Evolutionary conservation across 2,888 invertebrate genomes (phyloP).

Genomic region (Empis livida): DNA sequence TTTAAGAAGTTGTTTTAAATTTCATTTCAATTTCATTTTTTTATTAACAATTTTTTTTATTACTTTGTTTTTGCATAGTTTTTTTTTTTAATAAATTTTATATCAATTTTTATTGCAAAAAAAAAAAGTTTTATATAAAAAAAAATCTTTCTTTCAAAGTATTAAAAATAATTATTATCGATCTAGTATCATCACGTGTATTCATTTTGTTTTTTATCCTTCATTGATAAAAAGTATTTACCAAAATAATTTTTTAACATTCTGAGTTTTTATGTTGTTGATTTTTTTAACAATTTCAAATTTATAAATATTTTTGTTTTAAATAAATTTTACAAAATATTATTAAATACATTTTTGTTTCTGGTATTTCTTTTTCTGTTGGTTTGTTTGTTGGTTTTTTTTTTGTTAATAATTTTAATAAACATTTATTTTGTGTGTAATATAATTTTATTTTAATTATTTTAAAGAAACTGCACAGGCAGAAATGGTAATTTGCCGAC

Average conservation of each 20-base stretch:
- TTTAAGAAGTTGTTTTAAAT: neutral
- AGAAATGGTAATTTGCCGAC: slow-evolving; percentile 32
- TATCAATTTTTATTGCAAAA: slow-evolving; percentile 4
- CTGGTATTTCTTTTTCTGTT: neutral
- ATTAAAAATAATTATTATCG: too few relatives aligned
- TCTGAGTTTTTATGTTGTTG: neutral
- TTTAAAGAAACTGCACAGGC: slow-evolving; percentile 32
- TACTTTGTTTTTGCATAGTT: slow-evolving; percentile 10
- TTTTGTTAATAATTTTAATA: slow-evolving; percentile 2
- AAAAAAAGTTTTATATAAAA: slow-evolving; percentile 1
- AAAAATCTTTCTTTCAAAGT: neutral
- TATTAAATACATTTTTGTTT: slow-evolving; percentile 1
- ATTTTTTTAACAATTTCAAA: slow-evolving; percentile 12
- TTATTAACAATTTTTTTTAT: slow-evolving; percentile 5
- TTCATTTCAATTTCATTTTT: neutral
- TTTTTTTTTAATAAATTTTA: slow-evolving; percentile 5
- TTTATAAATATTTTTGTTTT: slow-evolving; percentile 10
- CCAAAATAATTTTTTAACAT: neutral
- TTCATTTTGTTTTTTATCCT: neutral
- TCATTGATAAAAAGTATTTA: slow-evolving; percentile 3
- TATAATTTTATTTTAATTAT: slow-evolving; percentile 6
- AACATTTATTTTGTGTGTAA: slow-evolving; percentile 1
- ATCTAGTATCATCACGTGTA: too few relatives aligned
- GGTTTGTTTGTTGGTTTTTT: neutral
- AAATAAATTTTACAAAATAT: slow-evolving; percentile 7